These are phyloP conservation scores for Tinamus guttatus DNA, from an alignment of 2,113 vertebrate species.

Conservation along the genomic window DNA sequence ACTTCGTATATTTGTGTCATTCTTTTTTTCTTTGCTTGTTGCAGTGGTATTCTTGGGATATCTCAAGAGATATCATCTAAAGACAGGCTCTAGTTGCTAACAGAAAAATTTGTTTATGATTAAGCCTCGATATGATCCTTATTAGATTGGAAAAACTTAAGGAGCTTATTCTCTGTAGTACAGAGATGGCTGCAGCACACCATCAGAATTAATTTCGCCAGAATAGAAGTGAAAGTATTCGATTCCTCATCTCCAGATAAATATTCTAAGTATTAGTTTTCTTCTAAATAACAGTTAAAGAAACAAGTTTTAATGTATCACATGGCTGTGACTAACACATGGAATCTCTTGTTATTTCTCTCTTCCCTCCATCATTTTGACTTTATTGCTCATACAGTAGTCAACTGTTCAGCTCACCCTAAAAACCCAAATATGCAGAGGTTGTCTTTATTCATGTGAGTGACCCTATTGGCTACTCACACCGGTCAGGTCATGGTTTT, in stretches of 20 bases:
- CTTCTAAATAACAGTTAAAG: neutral
- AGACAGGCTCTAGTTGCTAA: neutral
- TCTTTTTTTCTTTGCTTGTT: neutral
- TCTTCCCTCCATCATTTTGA: neutral
- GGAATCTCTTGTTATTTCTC: neutral
- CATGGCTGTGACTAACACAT: neutral
- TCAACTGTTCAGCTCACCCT: neutral
- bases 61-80: neutral
- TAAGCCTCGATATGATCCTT: neutral
- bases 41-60: neutral
- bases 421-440: rapidly evolving
- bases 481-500: neutral
- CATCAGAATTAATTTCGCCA: neutral
- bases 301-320: neutral
- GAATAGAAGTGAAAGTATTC: neutral
- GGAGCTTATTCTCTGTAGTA: neutral
- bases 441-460: neutral
- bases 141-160: neutral
- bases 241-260: neutral
- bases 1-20: neutral
- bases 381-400: neutral
- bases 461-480: neutral
- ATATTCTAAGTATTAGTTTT: neutral
- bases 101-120: neutral
- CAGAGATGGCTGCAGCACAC: rapidly evolving